Conservation (phyloP, 2,797 vertebrate genomes). For the Enoplosus armatus region DNA sequence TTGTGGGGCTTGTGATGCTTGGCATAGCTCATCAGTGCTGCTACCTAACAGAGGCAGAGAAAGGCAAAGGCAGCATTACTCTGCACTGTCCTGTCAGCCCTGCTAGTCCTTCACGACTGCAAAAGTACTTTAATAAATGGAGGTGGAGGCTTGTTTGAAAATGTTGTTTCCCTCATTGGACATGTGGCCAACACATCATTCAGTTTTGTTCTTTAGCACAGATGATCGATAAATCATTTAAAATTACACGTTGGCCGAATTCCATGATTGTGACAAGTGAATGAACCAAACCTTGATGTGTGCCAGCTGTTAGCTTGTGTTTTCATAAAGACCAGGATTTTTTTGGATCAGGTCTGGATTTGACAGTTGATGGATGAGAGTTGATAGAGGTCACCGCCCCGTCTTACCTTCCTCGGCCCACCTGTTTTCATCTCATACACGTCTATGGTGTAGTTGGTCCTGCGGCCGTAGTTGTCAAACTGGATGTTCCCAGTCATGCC, state of each 20-base stretch:
- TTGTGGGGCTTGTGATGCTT: slow-evolving; percentile 64
- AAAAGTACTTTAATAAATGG: slow-evolving; percentile 36
- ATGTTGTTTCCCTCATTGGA: slow-evolving; percentile 18
- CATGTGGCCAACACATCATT: slow-evolving; percentile 46
- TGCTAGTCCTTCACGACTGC: slow-evolving; percentile 29
- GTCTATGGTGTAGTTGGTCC: slow-evolving; percentile 98
- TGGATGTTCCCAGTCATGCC: slow-evolving; percentile 99
- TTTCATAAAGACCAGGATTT: slow-evolving; percentile 30
- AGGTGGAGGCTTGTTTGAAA: slow-evolving; percentile 33
- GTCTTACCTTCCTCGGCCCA: slow-evolving; percentile 94
- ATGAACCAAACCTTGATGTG: slow-evolving; percentile 31
- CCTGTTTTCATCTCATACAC: slow-evolving; percentile 97
- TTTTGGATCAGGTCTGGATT: slow-evolving; percentile 20
- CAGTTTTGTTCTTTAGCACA: slow-evolving; percentile 16
- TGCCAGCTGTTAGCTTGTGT: slow-evolving; percentile 48
- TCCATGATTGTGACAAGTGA: slow-evolving; percentile 35
- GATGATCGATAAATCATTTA: slow-evolving; percentile 50
- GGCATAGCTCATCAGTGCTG: slow-evolving; percentile 61
- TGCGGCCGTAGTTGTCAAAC: slow-evolving; percentile 97
- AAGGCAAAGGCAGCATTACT: slow-evolving; percentile 57
- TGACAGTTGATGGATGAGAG: slow-evolving; percentile 41
- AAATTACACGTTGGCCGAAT: slow-evolving; percentile 37
- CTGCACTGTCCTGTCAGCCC: slow-evolving; percentile 52
- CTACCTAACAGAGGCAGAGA: slow-evolving; percentile 57
- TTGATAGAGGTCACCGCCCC: slow-evolving; percentile 23